Evolutionary conservation across 2,797 vertebrate species (phyloP).

Genomic region (Sebastes variabilis): DNA sequence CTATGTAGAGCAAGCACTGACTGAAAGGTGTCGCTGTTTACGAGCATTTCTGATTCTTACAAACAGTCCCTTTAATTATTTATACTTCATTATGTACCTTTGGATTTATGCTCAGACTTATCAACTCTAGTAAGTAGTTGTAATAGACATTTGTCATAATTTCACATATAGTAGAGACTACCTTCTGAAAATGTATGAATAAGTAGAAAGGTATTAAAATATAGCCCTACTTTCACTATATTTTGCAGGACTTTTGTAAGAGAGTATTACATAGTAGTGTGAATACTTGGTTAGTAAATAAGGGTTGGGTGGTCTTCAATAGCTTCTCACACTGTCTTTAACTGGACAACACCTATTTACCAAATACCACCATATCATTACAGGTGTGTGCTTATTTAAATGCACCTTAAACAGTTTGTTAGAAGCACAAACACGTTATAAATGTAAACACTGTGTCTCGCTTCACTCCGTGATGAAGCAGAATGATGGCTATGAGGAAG

Average conservation of each 20-base stretch:
- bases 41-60: too few species aligned
- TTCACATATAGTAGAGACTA: too few species aligned
- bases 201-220: too few species aligned
- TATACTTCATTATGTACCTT: background rate
- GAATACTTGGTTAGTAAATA: too few species aligned
- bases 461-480: slow-evolving; percentile 1
- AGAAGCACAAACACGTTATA: fast-evolving
- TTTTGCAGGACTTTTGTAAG: too few species aligned
- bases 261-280: too few species aligned
- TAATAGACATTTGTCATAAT: too few species aligned
- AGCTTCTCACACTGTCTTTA: slow-evolving; percentile 1
- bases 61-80: background rate
- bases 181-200: too few species aligned
- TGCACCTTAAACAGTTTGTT: fast-evolving
- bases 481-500: slow-evolving; percentile 34
- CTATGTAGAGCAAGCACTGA: too few species aligned
- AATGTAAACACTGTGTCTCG: fast-evolving
- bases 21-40: too few species aligned
- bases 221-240: too few species aligned
- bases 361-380: fast-evolving
- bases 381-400: background rate
- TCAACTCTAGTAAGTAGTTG: background rate
- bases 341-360: background rate
- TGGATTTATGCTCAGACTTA: background rate
- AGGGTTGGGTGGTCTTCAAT: slow-evolving; percentile 5